Percentiles rank a stretch among this genome's conserved stretches.
These are phyloP conservation scores for Trichomalopsis sarcophagae DNA, from an alignment of 1,140 invertebrate genomes.

Conservation along the genomic window DNA sequence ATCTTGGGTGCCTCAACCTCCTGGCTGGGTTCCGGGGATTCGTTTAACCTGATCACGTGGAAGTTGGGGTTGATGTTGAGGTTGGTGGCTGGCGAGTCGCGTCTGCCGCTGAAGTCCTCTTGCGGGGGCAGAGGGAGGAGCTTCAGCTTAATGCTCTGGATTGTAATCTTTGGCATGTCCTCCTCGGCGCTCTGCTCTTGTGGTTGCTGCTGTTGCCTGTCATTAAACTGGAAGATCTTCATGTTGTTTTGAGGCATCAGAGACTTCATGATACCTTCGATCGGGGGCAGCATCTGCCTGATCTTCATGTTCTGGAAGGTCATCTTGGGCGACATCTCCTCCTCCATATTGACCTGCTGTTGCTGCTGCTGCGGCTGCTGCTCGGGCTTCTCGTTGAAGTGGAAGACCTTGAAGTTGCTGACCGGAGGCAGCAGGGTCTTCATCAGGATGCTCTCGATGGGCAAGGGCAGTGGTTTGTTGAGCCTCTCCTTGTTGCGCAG, in stretches of 20 bases:
- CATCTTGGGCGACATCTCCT: slow-evolving; percentile 30
- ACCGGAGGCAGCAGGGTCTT: slow-evolving; percentile 39
- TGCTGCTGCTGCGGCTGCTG: background rate
- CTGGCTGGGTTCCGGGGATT: slow-evolving; percentile 37
- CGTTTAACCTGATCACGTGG: slow-evolving; percentile 41
- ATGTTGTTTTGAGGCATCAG: slow-evolving; percentile 12
- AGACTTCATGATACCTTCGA: slow-evolving; percentile 29
- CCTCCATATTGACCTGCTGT: slow-evolving; percentile 15
- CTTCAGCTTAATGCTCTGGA: slow-evolving; percentile 49
- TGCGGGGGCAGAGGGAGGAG: slow-evolving; percentile 36
- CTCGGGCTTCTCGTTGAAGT: slow-evolving; percentile 39
- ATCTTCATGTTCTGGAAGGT: slow-evolving; percentile 30
- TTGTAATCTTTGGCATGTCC: slow-evolving; percentile 48
- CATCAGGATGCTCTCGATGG: slow-evolving; percentile 41
- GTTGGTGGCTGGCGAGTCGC: background rate
- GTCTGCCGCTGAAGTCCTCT: slow-evolving; percentile 14
- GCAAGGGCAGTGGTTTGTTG: background rate
- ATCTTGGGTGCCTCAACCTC: slow-evolving; percentile 41
- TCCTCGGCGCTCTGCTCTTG: slow-evolving; percentile 31
- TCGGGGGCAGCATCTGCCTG: slow-evolving; percentile 26
- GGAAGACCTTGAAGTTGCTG: slow-evolving; percentile 47
- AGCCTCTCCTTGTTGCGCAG: slow-evolving; percentile 12
- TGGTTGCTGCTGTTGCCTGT: slow-evolving; percentile 17
- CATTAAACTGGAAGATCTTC: slow-evolving; percentile 39
- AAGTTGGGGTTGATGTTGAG: slow-evolving; percentile 30